Percentiles rank a stretch among this genome's conserved stretches.
These are phyloP conservation scores for Agriopis aurantiaria DNA, from an alignment of 2,888 invertebrate genomes.

Conservation along the genomic window DNA sequence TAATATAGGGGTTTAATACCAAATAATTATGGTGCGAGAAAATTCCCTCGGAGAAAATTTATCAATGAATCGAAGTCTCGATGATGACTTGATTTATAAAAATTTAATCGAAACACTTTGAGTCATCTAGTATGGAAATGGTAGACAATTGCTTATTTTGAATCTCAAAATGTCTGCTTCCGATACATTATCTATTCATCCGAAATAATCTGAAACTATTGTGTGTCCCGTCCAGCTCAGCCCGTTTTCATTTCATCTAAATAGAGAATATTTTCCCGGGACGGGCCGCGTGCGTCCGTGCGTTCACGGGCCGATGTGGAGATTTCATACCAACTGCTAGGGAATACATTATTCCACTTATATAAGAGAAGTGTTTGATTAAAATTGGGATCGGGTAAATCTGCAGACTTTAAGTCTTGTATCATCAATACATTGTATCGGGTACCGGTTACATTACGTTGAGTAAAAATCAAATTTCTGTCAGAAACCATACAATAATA, in stretches of 20 bases:
- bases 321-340: background rate
- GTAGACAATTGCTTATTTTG: too few relatives aligned
- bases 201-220: background rate
- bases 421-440: background rate
- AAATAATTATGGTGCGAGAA: too few relatives aligned
- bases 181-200: background rate
- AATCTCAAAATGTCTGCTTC: background rate
- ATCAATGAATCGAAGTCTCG: too few relatives aligned
- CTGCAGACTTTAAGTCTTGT: background rate
- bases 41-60: too few relatives aligned
- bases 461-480: too few relatives aligned
- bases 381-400: background rate
- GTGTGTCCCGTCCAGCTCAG: background rate
- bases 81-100: too few relatives aligned
- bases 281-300: conserved; percentile 6
- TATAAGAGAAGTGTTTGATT: background rate
- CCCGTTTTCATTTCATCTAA: background rate
- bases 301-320: background rate
- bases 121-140: too few relatives aligned
- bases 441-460: too few relatives aligned
- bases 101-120: too few relatives aligned
- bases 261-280: background rate
- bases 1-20: too few relatives aligned
- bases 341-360: background rate
- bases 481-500: too few relatives aligned